These are phyloP conservation scores for Cathartes aura DNA, from an alignment of 2,113 vertebrate species.

Conservation along the genomic window DNA sequence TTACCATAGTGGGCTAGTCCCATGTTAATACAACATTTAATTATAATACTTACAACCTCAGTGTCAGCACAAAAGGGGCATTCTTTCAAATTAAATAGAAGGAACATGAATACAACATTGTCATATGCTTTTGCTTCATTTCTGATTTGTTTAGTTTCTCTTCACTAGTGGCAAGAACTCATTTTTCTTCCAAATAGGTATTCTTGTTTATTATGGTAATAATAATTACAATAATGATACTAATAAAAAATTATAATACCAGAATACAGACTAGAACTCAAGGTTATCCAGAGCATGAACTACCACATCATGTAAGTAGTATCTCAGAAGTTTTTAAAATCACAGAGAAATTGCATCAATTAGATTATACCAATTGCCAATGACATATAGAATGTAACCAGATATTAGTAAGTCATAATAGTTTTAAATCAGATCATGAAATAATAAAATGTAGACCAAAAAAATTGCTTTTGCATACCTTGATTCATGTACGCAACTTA, in stretches of 20 bases:
- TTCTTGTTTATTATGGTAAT: background rate
- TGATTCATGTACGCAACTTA: background rate
- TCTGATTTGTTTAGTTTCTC: background rate
- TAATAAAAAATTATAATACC: background rate
- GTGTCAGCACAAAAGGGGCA: background rate
- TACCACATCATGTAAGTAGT: background rate
- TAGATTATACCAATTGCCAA: background rate
- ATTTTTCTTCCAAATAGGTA: background rate
- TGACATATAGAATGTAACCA: background rate
- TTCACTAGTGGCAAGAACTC: background rate
- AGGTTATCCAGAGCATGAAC: background rate
- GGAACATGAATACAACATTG: background rate
- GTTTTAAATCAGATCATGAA: background rate
- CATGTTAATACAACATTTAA: conserved; percentile 8
- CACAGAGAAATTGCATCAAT: background rate
- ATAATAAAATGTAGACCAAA: background rate
- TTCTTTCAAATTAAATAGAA: conserved; percentile 13
- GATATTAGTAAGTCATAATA: background rate
- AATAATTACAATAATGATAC: background rate
- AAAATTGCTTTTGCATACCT: background rate
- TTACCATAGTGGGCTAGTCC: background rate
- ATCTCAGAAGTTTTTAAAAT: background rate
- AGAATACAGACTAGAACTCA: background rate
- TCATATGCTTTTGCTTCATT: background rate
- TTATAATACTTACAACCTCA: background rate